These are phyloP conservation scores for Triops cancriformis DNA, from an alignment of 1,140 invertebrate species.

Conservation along the genomic window DNA sequence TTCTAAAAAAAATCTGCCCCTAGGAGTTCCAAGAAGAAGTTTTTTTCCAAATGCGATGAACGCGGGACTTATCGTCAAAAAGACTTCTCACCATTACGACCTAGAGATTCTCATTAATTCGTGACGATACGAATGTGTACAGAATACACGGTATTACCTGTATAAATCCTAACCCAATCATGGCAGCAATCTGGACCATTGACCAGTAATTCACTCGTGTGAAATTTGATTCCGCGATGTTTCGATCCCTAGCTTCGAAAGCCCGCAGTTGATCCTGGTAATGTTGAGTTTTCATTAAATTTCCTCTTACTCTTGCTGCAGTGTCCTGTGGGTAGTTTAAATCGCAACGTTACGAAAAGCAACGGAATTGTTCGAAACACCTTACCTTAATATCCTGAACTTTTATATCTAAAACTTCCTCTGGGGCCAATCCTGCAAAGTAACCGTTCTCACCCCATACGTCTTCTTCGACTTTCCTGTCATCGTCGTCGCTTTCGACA, in stretches of 20 bases:
- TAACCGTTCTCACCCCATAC: constrained; percentile 24
- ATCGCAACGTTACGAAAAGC: background rate
- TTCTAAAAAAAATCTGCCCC: too few species aligned
- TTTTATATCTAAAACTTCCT: constrained; percentile 53
- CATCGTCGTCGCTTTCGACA: constrained; percentile 51
- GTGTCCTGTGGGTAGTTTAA: constrained; percentile 40
- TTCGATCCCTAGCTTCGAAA: constrained; percentile 65
- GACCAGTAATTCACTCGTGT: constrained; percentile 64
- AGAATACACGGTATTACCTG: constrained; percentile 43
- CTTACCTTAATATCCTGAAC: constrained; percentile 53
- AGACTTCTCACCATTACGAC: constrained; percentile 56
- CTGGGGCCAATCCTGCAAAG: constrained; percentile 37
- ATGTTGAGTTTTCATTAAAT: constrained; percentile 54
- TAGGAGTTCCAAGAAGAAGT: background rate
- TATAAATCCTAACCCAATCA: constrained; percentile 57
- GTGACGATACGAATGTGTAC: background rate
- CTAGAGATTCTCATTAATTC: constrained; percentile 26
- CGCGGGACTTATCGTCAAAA: constrained; percentile 54
- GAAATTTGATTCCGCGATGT: constrained; percentile 65
- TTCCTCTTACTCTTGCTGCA: constrained; percentile 48
- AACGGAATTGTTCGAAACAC: background rate
- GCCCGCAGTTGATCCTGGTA: constrained; percentile 63
- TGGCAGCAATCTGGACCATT: constrained; percentile 55
- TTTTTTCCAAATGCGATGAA: constrained; percentile 46
- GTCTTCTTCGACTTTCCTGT: constrained; percentile 33